Percentiles rank a stretch among this genome's conserved stretches.
These are phyloP conservation scores for Mastacembelus armatus DNA, from an alignment of 2,797 vertebrate genomes.

Conservation along the genomic window DNA sequence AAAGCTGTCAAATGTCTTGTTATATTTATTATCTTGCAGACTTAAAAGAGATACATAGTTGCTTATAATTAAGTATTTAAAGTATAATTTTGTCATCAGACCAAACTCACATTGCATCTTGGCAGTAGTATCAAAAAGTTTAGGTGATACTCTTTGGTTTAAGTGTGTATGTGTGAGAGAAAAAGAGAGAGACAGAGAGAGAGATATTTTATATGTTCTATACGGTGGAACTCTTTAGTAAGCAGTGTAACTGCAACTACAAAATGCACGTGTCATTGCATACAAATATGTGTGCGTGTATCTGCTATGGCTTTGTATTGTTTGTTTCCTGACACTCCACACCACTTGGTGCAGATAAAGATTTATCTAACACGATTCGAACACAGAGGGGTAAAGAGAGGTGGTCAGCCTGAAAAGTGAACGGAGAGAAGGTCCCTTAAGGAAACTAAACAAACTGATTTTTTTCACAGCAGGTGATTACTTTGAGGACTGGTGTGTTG, in stretches of 20 bases:
- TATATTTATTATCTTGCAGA: background rate
- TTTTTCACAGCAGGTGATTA: slow-evolving; percentile 28
- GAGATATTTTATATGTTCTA: background rate
- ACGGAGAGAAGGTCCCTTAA: slow-evolving; percentile 20
- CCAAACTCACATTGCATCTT: too few species aligned
- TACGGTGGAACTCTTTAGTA: background rate
- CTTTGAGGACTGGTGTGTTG: background rate
- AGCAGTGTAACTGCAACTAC: slow-evolving; percentile 12
- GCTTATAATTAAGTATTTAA: too few species aligned
- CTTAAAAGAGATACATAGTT: too few species aligned
- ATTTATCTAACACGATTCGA: slow-evolving; percentile 45
- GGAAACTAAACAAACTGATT: slow-evolving; percentile 33
- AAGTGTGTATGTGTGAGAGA: background rate
- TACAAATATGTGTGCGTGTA: slow-evolving; percentile 25
- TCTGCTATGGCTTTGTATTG: slow-evolving; percentile 28
- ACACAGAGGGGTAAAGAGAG: slow-evolving; percentile 39
- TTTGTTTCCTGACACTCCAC: slow-evolving; percentile 43
- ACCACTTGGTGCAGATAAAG: slow-evolving; percentile 39
- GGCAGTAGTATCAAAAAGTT: background rate
- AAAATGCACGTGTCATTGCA: slow-evolving; percentile 1
- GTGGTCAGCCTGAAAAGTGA: slow-evolving; percentile 36
- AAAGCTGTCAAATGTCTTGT: background rate
- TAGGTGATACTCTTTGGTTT: too few species aligned
- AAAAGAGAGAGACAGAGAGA: background rate
- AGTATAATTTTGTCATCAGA: too few species aligned